These are phyloP conservation scores for Zingel zingel DNA, from an alignment of 2,113 vertebrate genomes.

Conservation along the genomic window DNA sequence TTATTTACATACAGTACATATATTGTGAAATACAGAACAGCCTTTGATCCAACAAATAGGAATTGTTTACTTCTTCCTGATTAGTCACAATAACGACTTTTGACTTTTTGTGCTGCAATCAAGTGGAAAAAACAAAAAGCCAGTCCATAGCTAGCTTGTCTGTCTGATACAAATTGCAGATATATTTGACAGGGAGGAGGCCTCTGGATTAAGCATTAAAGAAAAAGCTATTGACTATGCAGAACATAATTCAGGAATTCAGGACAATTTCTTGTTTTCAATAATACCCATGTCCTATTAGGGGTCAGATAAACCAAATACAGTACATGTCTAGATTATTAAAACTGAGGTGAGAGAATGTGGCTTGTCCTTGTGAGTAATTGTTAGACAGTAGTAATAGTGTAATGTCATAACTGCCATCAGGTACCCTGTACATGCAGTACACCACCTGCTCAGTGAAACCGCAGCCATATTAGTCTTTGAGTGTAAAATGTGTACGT, in stretches of 20 bases:
- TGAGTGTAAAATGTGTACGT: not conserved
- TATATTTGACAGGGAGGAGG: constrained; percentile 35
- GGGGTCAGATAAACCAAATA: constrained; percentile 4
- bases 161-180: constrained; percentile 30
- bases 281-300: constrained; percentile 3
- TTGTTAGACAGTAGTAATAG: not conserved
- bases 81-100: not conserved
- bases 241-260: constrained; percentile 3
- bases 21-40: not conserved
- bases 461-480: not conserved
- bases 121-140: constrained; percentile 7
- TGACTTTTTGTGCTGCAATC: not conserved
- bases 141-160: not conserved
- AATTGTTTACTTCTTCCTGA: constrained; percentile 5
- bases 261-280: constrained; percentile 20
- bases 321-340: not conserved
- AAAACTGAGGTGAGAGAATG: constrained; percentile 2
- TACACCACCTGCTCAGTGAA: not conserved
- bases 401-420: not conserved
- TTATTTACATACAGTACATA: not conserved
- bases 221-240: not conserved
- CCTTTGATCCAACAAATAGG: not conserved
- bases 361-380: not conserved
- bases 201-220: not conserved
- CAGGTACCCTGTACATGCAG: not conserved